Base-by-base conservation (phyloP, 2,888 invertebrate genomes). In the Polyommatus iphigenia region DNA sequence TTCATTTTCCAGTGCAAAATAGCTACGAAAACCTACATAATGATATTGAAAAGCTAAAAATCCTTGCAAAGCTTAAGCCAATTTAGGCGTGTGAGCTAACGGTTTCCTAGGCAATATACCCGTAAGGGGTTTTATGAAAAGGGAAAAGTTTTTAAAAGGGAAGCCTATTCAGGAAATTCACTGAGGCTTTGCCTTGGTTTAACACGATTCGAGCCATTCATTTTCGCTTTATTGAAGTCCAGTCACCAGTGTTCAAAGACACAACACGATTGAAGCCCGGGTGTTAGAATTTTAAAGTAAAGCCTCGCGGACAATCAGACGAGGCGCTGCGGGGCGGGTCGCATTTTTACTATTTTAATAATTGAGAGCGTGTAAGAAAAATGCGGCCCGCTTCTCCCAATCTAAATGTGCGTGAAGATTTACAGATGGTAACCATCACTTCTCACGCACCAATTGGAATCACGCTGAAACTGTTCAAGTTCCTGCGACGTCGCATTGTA, bases 11-110 rank as follows among this genome's bases (percentile, higher is more conserved):
- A 46, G 2, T 46, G 41, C 10, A 46, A 46, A 46, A 46, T 10
- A 46, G 46, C 46, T 10, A 3, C 46, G 46, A 62, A 62, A 10
- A 24, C 20, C 24, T 62, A 29, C 62, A 24, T 62, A 1, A 24
- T 24, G 15, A 24, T 62, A 62, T 24, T 13, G 13, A 62, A 24
- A 24, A 13, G 24, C 29, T 13, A 13, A 62, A 59, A 62, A 62
- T 62, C 62, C 24, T 62, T 62, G 3, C 13, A 13, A 62, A 62
- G 62, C 62, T 62, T 62, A 62, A 62, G 62, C 24, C 24, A 62
- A 62, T 62, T 62, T 24, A 24, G 24, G 62, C 24, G 62, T 62
- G 62, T 62, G 62, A 62, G 62, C 62, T 62, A 24, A 62, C 62
- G 62, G 24, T 62, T 62, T 24, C 10, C 62, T 62, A 62, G 20